Evolutionary conservation across 2,888 invertebrate genomes (phyloP), one percentile per base, ranked within the genome.

Genomic region (Sphaerophoria rueppellii): DNA sequence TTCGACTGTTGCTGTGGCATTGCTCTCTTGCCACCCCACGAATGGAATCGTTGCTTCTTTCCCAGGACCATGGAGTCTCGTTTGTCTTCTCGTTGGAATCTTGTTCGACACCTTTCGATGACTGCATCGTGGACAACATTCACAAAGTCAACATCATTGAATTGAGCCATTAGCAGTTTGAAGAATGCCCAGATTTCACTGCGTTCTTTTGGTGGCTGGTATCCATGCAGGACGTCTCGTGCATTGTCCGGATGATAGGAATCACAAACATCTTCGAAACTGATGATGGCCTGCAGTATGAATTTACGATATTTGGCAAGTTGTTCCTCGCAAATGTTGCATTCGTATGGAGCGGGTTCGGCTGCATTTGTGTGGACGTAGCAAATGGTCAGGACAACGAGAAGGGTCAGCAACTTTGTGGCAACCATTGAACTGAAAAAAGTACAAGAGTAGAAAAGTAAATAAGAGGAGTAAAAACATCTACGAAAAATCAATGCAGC

Each of bases 1-100:
- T 2, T 43, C 6, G 7, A 34, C 0, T 69, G 9, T 9, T 24
- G 69, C n/a, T 73, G 85, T 54, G 69, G 43, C 9, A 43, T 11
- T 4, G 90, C 88, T 9, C 92, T 88, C 75, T 92, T 92, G 63
- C 92, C 92, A 58, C 92, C 92, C 92, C 92, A 92, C 0, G 92
- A 91, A 86, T 92, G 92, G 87, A 92, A 92, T 4, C 91, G 88
- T 81, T 91, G 91, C 82, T 92, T 91, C 87, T 92, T 92, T 52
- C 91, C 92, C 40, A 91, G 87, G 4, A 91, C 89, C 72, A 90
- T 87, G 0, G 91, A 88, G 55, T 91, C 90, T 5, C 91, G 89
- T 86, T 91, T 91, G 67, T 91, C 90, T 74, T 90, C 91, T 11
- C 89, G 88, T 70, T 89, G 89, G 35, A 88, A 87, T 54, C 90